Evolutionary conservation across 2,888 invertebrate species (phyloP), one percentile per base, ranked within the genome.

Genomic region (Agrotis ipsilon): DNA sequence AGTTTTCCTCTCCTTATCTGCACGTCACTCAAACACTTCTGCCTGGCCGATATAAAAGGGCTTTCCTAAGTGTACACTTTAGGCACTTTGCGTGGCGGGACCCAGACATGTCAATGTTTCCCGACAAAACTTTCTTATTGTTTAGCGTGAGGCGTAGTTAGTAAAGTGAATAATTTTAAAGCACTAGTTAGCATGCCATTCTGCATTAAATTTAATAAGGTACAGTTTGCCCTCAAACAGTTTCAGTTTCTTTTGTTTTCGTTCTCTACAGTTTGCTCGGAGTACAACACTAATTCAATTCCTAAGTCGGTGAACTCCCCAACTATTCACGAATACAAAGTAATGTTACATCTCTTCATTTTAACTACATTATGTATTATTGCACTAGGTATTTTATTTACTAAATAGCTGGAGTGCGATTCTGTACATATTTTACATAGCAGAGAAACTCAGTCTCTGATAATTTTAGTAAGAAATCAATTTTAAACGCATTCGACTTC

Each of bases 291-390:
- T 71, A 66, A 74, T 71, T 71, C 52, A 78, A 60, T 76, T 69
- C 49, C 57, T 61, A 68, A 55, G 11, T 64, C 32, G 24, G 67
- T 62, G 14, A 78, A 51, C 55, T 55, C 45, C 32, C 61, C 70
- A 68, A 77, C 67, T 79, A 77, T 67, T 75, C 13, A 69, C 75
- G 75, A 78, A 73, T 75, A 80, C 68, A 80, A 77, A 67, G 11
- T 69, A 75, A 58, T 62, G 66, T 65, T 43, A 66, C 32, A 16
- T 75, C 13, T 51, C 51, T 48, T 61, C 9, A 62, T 46, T 68
- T 58, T 54, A 66, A 39, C 21, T 76, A 68, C 19, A 24, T 32
- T 54, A 32, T 48, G 16, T 27, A 65, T 66, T 71, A 78, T 46
- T 67, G 62, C 70, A 63, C 71, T 83, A 39, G 39, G 39, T 39